Conservation (phyloP, 2,888 invertebrate species). For the Leucania comma region DNA sequence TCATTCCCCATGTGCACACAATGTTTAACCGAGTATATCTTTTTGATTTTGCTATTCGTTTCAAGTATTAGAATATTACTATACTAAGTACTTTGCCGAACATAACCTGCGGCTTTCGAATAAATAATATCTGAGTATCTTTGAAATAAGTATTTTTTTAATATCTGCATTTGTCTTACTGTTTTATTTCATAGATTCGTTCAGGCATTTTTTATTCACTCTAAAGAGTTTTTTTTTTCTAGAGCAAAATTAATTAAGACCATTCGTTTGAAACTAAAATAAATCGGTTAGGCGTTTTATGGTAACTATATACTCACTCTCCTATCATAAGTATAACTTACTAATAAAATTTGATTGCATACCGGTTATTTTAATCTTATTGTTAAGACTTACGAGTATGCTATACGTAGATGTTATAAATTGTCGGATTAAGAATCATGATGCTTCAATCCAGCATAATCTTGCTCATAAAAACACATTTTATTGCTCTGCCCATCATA, state of each 20-base stretch:
- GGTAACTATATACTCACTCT: conserved; percentile 18
- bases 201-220: background rate
- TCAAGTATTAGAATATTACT: background rate
- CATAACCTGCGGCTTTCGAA: background rate
- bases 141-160: background rate
- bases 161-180: background rate
- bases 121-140: too few species aligned
- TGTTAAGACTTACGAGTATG: conserved; percentile 35
- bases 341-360: conserved; percentile 39
- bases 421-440: conserved; percentile 51
- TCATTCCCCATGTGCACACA: background rate
- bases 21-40: background rate
- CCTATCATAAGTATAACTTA: conserved; percentile 10
- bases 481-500: conserved; percentile 66
- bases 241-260: background rate
- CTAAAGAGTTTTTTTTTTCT: background rate
- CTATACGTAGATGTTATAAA: conserved; percentile 26
- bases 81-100: background rate
- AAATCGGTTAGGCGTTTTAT: conserved; percentile 19
- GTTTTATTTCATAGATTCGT: background rate
- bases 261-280: conserved; percentile 11
- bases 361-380: conserved; percentile 41
- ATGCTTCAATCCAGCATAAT: conserved; percentile 54
- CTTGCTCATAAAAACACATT: conserved; percentile 60
- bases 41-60: background rate